These are phyloP conservation scores for Corydoras maculifer DNA, from an alignment of 2,113 vertebrate species.

Conservation along the genomic window DNA sequence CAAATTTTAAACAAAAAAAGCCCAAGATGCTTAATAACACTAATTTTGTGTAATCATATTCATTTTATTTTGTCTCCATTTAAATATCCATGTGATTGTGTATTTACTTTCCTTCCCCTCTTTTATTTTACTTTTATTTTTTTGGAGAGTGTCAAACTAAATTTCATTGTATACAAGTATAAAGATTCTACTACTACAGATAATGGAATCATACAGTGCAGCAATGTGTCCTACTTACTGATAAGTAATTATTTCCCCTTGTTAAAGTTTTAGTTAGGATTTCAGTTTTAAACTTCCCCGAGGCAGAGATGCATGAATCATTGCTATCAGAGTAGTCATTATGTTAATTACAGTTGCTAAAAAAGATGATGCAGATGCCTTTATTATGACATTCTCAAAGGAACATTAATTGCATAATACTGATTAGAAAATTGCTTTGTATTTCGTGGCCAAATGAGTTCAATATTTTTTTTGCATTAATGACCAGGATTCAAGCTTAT, in stretches of 20 bases:
- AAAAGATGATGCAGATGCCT: neutral
- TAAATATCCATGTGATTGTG: no score
- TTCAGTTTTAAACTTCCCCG: neutral
- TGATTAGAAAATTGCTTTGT: neutral
- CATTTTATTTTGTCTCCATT: no score
- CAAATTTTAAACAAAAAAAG: no score
- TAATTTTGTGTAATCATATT: no score
- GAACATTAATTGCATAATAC: neutral
- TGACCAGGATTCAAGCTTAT: conserved; percentile 7
- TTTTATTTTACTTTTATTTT: no score
- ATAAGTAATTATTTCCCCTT: conserved; percentile 14
- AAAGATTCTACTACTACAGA: no score
- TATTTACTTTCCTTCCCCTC: no score
- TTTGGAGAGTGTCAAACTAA: no score
- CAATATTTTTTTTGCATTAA: conserved; percentile 1
- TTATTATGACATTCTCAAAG: conserved; percentile 1
- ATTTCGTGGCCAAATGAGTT: neutral
- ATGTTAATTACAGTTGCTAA: neutral
- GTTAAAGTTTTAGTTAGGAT: neutral
- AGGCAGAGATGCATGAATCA: conserved; percentile 3
- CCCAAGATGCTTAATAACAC: no score
- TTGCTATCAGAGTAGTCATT: neutral
- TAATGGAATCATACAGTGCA: no score
- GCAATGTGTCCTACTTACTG: conserved; percentile 16
- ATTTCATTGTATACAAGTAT: no score